Base-by-base conservation (phyloP, 53 echinoderm and acorn worm species). In the Apostichopus leukothele region DNA sequence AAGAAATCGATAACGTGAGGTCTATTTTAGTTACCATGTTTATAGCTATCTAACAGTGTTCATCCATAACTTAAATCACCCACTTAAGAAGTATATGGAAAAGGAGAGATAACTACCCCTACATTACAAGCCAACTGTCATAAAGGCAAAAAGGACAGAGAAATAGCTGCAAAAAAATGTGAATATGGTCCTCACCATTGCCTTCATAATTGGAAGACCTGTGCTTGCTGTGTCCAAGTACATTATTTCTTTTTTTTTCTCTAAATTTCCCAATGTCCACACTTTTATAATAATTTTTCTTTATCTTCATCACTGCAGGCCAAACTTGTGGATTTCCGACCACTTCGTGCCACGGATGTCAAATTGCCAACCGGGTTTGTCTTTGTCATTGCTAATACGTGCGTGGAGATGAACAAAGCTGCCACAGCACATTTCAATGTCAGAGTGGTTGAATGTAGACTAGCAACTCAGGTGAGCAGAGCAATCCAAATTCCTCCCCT, bases 371-470 rank as follows among this genome's bases (percentile, higher is more conserved):
- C 68, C 13, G 94, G 94, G 22, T 84, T 94, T 14, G 73, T 86
- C 6, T 98, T 98, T 68, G 91, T 98, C 50, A 94, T 98, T 66
- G 90, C 95, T 68, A 94, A 96, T 73, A 95, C 94, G 71, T 95
- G 98, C 86, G 94, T 94, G 63, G 94, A 98, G 81, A 79, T 98
- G 88, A 91, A 98, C 75, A 98, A 98, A 89, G 98, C 98, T 88
- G 93, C 98, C 1, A 96, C 98, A 5, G 93, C 98, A 27, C 93
- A 98, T 73, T 98, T 90, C 61, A 98, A 98, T 75, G 90, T 95
- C 66, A 88, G 98, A 88, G 98, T 98, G 1, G 98, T 98, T 53
- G 98, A 98, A 78, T 94, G 94, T 78, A 90, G 98, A 53, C 90
- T 98, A 26, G 95, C 95, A 71, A 83, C 93, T 39, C 94, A 96